phyloP scores from a whole-genome alignment of 2,113 vertebrate genomes.

The Aramus guarauna region DNA sequence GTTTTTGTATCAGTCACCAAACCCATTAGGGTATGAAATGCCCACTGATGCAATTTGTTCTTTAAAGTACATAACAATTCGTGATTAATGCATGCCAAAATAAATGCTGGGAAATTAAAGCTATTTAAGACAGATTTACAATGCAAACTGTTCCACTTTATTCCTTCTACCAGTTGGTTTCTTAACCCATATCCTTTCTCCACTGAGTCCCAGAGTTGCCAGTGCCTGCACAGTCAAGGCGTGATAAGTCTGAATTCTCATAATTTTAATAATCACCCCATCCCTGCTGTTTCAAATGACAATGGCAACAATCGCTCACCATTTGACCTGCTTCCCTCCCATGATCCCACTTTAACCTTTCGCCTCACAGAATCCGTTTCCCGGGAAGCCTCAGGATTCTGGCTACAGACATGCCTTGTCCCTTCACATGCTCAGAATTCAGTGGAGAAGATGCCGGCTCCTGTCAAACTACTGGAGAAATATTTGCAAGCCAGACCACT shows the following conservation, averaged over 20 bases:
- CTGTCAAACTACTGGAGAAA: neutral
- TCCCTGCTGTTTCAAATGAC: neutral
- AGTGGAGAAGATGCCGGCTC: neutral
- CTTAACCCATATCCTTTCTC: neutral
- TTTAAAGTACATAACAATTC: neutral
- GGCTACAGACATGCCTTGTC: slow-evolving; percentile 42
- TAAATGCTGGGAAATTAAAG: neutral
- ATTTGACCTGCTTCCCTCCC: slow-evolving; percentile 85
- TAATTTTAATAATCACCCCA: neutral
- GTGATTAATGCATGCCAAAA: neutral
- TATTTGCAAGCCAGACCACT: neutral
- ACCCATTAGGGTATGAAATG: neutral
- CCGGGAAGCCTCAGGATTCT: neutral
- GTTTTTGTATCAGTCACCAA: neutral
- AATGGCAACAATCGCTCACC: slow-evolving; percentile 67
- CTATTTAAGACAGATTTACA: neutral
- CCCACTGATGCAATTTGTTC: neutral
- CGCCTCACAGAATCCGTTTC: slow-evolving; percentile 51
- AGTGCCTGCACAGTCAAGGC: neutral
- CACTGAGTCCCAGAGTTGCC: neutral
- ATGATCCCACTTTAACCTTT: slow-evolving; percentile 71
- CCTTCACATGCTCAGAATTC: neutral
- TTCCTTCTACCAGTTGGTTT: neutral
- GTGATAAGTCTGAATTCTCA: neutral
- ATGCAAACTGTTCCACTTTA: neutral